Base-by-base conservation (phyloP, 2,888 invertebrate genomes). In the Nemotelus pantherinus region DNA sequence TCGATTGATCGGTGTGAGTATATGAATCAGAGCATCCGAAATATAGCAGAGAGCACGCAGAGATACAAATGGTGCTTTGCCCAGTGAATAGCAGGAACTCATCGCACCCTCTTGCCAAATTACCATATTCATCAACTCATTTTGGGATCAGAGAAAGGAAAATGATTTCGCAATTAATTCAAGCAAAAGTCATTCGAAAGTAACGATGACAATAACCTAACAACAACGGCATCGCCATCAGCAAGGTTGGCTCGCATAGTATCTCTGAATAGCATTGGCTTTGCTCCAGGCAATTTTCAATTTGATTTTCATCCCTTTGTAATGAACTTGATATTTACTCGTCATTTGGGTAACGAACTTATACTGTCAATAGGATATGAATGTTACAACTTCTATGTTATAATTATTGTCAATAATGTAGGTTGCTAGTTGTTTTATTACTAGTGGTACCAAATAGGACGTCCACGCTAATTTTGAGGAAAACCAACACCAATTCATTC, bases 271-370 rank as follows among this genome's bases (percentile, higher is more conserved):
- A n/a, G 47, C 44, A 47, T 47, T 45, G 48, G 60, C 60, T 72
- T 25, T 25, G 25, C 25, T 47, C 47, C 58, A 60, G 72, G 58
- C 58, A 60, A 48, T 55, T 65, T 64, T 53, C 60, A 85, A 85
- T 85, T 83, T 83, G 85, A 85, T 85, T 85, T 81, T 80, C 81
- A 83, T 85, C 83, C 85, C 84, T 83, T 85, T 83, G 83, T 83
- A 80, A 81, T 81, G 80, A 80, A 77, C 80, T 81, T 81, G 80
- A 82, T 81, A 81, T 82, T 81, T 80, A 81, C 81, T 82, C 81
- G 80, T 80, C 82, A 82, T 81, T 82, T 80, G 80, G 76, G 77
- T 81, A 81, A 79, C 80, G 78, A 81, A 80, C 80, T 78, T 50
- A 47, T 60, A 47, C 63, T 74, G 50, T 39, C 47, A 74, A 74